Conservation (phyloP, 2,113 vertebrate genomes). For the Callaeas wilsoni region DNA sequence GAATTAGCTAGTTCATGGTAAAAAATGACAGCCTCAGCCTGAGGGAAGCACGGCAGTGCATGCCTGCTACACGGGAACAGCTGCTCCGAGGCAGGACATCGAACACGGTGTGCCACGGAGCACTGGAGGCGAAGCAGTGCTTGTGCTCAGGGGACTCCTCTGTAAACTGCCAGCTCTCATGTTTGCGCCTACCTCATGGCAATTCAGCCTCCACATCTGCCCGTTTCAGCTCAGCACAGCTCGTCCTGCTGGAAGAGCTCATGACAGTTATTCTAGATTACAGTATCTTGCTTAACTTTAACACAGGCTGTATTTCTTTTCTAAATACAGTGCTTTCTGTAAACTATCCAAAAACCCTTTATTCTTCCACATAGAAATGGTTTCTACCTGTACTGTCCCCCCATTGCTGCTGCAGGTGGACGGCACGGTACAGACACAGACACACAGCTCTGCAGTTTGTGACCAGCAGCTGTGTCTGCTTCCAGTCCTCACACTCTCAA, state of each 20-base stretch:
- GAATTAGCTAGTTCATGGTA: background rate
- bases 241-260: background rate
- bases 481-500: background rate
- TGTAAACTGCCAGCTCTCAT: background rate
- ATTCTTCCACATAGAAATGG: background rate
- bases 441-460: background rate
- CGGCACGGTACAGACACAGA: background rate
- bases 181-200: rapidly evolving
- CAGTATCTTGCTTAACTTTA: background rate
- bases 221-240: background rate
- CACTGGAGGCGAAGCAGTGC: background rate
- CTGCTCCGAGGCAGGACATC: background rate
- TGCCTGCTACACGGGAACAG: background rate
- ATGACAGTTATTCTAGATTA: background rate
- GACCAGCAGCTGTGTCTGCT: background rate
- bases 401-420: background rate
- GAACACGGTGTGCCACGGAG: too few relatives aligned
- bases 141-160: background rate
- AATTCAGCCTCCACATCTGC: background rate
- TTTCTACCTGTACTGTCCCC: background rate
- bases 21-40: rapidly evolving
- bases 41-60: rapidly evolving
- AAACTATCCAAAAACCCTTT: background rate
- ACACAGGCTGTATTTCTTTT: background rate
- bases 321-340: background rate